Evolutionary conservation across 2,113 vertebrate species (phyloP).

Genomic region (Sinocyclocheilus rhinocerous): DNA sequence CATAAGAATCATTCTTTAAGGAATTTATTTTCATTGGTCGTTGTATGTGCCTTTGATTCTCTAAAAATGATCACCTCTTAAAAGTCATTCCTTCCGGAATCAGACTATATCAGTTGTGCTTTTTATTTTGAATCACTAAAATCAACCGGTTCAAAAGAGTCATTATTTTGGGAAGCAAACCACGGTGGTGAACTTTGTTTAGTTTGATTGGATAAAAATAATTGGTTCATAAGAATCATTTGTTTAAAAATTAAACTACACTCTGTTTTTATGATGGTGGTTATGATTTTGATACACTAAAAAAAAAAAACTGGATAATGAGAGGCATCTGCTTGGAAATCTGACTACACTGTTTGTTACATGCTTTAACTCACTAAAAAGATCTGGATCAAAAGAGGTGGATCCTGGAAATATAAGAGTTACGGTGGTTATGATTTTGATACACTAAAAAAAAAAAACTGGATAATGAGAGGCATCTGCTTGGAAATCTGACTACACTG

Average conservation of each 20-base stretch:
- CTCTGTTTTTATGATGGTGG: too few relatives aligned
- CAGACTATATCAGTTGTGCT: too few relatives aligned
- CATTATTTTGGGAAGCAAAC: not conserved
- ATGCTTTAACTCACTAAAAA: too few relatives aligned
- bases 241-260: not conserved
- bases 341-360: not conserved
- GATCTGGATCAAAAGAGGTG: too few relatives aligned
- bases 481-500: not conserved
- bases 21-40: too few relatives aligned
- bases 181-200: too few relatives aligned
- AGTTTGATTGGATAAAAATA: not conserved
- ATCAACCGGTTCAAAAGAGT: not conserved
- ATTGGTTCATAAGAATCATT: not conserved
- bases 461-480: not conserved
- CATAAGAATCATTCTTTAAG: too few relatives aligned
- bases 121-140: too few relatives aligned
- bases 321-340: not conserved
- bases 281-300: not conserved
- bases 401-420: too few relatives aligned
- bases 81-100: too few relatives aligned
- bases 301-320: not conserved
- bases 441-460: not conserved
- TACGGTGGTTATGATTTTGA: not conserved
- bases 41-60: too few relatives aligned
- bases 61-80: too few relatives aligned